Conservation (phyloP, 2,888 invertebrate species). For the Parnassius glacialis region DNA sequence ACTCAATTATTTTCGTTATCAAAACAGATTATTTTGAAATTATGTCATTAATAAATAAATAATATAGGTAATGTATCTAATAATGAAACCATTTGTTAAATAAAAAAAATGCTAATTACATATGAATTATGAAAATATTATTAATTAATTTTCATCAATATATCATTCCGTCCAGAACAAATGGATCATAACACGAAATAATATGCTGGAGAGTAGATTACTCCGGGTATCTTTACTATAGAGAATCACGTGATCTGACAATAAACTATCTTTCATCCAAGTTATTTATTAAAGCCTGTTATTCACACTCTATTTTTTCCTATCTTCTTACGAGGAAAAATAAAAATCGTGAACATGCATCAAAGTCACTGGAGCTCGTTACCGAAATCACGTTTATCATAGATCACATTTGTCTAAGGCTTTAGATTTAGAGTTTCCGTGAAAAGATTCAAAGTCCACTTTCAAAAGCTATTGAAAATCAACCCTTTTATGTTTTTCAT, state of each 20-base stretch:
- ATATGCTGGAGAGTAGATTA: constrained; percentile 59
- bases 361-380: constrained; percentile 68
- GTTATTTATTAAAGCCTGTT: constrained; percentile 66
- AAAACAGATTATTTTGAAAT: no score
- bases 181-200: constrained; percentile 62
- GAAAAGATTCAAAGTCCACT: constrained; percentile 38
- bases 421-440: constrained; percentile 48
- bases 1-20: no score
- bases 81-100: no score
- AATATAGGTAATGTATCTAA: no score
- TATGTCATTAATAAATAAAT: no score
- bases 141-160: no score
- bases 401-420: constrained; percentile 78
- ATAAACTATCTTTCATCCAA: constrained; percentile 75
- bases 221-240: constrained; percentile 60
- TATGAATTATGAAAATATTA: no score
- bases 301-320: constrained; percentile 62
- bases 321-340: constrained; percentile 62
- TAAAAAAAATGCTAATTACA: no score
- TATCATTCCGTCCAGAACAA: constrained; percentile 51
- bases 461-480: constrained; percentile 32
- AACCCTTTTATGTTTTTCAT: constrained; percentile 37
- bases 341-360: constrained; percentile 67
- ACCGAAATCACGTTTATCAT: constrained; percentile 79
- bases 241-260: constrained; percentile 74